Evolutionary conservation across 1,140 invertebrate species (phyloP).

Genomic region (Argopecten irradians): DNA sequence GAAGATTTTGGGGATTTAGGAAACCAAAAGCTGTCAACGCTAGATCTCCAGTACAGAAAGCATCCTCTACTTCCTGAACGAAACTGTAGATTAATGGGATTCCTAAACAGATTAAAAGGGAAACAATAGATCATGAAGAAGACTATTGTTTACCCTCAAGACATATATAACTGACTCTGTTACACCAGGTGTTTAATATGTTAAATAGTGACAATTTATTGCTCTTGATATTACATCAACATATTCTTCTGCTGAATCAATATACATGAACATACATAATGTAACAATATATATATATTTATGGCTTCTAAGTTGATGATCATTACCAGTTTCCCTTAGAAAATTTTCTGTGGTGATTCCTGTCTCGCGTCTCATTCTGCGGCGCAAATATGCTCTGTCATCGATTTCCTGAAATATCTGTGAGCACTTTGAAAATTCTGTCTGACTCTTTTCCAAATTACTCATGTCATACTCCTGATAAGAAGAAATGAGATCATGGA

Average conservation of each 20-base stretch:
- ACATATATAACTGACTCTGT: too few species aligned
- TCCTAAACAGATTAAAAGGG: neutral
- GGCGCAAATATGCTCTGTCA: neutral
- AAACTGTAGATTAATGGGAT: neutral
- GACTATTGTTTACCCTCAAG: too few species aligned
- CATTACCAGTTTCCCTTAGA: neutral
- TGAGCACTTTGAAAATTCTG: neutral
- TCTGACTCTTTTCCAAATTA: neutral
- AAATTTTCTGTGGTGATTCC: neutral
- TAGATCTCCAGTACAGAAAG: neutral
- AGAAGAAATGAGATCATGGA: neutral
- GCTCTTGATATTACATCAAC: neutral
- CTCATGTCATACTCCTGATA: slow-evolving; percentile 9
- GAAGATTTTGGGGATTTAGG: neutral
- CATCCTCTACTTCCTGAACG: slow-evolving; percentile 23
- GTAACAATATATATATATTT: too few species aligned
- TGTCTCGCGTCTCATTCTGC: neutral
- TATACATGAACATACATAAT: too few species aligned
- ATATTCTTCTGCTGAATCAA: neutral
- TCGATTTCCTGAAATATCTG: neutral
- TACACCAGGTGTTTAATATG: neutral
- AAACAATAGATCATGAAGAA: neutral
- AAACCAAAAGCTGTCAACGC: neutral
- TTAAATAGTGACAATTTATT: too few species aligned
- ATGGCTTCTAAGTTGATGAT: too few species aligned